phyloP scores from a whole-genome alignment of 1,140 invertebrate species.

The Drosophila santomea region DNA sequence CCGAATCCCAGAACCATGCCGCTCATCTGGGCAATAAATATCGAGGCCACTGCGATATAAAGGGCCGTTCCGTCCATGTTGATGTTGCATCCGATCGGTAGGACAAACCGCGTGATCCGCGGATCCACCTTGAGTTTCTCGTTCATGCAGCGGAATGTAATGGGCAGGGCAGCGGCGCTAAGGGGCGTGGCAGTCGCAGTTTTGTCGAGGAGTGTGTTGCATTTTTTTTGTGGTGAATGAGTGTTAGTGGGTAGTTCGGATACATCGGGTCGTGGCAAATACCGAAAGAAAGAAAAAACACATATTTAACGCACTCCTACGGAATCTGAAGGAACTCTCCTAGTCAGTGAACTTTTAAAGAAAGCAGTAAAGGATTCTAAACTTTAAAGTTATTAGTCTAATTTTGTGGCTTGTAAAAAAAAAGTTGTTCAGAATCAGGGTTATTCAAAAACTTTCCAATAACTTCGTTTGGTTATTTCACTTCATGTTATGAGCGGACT shows the following conservation, averaged over 20 bases:
- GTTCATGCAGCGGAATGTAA: conserved; percentile 97
- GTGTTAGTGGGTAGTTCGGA: conserved; percentile 29
- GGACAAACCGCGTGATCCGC: conserved; percentile 95
- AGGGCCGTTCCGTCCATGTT: conserved; percentile 98
- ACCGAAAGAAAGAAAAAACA: conserved; percentile 78
- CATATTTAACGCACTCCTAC: conserved; percentile 53
- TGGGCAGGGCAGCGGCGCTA: conserved; percentile 96
- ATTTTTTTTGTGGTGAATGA: conserved; percentile 16
- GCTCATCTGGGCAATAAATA: conserved; percentile 97
- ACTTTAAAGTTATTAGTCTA: too few relatives aligned
- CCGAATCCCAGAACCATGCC: conserved; percentile 91
- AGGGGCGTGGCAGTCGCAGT: conserved; percentile 49
- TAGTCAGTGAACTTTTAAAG: neutral
- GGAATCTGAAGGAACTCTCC: neutral
- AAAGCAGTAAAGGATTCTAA: neutral
- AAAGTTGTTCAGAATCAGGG: too few relatives aligned
- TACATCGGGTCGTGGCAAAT: conserved; percentile 41
- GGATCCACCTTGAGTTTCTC: conserved; percentile 95
- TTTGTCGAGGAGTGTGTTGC: conserved; percentile 35
- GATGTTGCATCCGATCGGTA: conserved; percentile 96
- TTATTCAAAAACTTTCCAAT: too few relatives aligned
- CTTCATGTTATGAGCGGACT: neutral
- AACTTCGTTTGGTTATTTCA: too few relatives aligned
- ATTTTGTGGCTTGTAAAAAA: too few relatives aligned
- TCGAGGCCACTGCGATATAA: conserved; percentile 94